Base-by-base conservation (phyloP, 2,888 invertebrate genomes). In the Lasiommata megera region DNA sequence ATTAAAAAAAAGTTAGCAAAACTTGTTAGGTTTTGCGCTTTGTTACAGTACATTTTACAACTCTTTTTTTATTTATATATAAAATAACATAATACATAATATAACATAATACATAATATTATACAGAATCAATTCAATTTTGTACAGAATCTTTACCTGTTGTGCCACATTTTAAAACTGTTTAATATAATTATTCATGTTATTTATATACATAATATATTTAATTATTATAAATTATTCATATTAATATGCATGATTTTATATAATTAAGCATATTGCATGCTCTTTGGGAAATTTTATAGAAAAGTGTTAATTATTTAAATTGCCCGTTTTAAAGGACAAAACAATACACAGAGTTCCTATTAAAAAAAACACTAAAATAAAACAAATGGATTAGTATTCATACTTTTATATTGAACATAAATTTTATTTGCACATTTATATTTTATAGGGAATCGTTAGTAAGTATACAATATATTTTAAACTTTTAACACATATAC, bases 401-500 rank as follows among this genome's bases (percentile, higher is more conserved):
- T 9, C 12, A 29, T 29, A 44, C 28, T 46, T 29, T 46, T 34
- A 12, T 44, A 44, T 29, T 44, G 29, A 29, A 5, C 9, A 29
- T 29, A 44, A 12, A 46, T 46, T 46, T 29, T 46, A 46, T 46
- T 46, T 46, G 31, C 46, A 46, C 31, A 11, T 17, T 46, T 31
- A 14, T 43, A 23, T 46, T 44, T 29, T 17, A 46, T 16, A 31
- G 31, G 31, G 6, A 31, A 16, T 16, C 16, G 14, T 14, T n/a
- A 7, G 28, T 11, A 40, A 2, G 12, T 28, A 11, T 3, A 11
- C 12, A 23, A 31, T 46, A 31, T 16, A 31, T 16, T 46, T 16
- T 6, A 2, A 29, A 12, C 16, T 29, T 23, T 12, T 23, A 18
- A 12, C 11, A 28, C 8, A 9, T 2, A 14, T 29, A 28, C 1